A percentile compares a stretch with the other conserved stretches of the same genome.
Evolutionary conservation across 2,888 invertebrate species (phyloP).

Genomic region (Cephus sareptanus): DNA sequence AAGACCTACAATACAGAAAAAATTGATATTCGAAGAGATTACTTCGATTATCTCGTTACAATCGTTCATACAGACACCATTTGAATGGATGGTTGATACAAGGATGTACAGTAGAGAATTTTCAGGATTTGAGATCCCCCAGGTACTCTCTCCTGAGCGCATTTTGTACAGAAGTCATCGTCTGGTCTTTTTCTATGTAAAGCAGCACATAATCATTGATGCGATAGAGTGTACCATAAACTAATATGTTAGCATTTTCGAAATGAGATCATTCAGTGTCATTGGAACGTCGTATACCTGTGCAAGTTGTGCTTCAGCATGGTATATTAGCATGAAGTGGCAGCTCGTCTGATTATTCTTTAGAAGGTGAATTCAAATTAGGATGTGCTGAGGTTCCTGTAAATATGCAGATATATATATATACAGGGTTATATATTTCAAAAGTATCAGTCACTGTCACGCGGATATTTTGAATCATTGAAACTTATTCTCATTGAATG

Average conservation of each 20-base stretch:
- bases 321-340: not conserved
- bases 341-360: not conserved
- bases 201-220: not conserved
- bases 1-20: not conserved
- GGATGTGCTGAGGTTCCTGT: not conserved
- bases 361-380: not conserved
- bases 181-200: not conserved
- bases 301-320: not conserved
- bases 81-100: not conserved
- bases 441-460: not conserved
- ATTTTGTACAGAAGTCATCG: conserved; percentile 1
- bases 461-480: not conserved
- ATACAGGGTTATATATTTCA: not conserved
- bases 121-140: not conserved
- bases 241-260: not conserved
- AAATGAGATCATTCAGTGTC: not conserved
- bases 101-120: not conserved
- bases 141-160: not conserved
- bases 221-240: not conserved
- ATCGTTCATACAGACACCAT: not conserved
- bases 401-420: not conserved
- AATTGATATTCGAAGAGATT: not conserved
- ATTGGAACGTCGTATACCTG: not conserved
- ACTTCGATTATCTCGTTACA: not conserved
- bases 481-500: not conserved